These are phyloP conservation scores for Notothenia rossii DNA, from an alignment of 2,113 vertebrate genomes.

Conservation along the genomic window DNA sequence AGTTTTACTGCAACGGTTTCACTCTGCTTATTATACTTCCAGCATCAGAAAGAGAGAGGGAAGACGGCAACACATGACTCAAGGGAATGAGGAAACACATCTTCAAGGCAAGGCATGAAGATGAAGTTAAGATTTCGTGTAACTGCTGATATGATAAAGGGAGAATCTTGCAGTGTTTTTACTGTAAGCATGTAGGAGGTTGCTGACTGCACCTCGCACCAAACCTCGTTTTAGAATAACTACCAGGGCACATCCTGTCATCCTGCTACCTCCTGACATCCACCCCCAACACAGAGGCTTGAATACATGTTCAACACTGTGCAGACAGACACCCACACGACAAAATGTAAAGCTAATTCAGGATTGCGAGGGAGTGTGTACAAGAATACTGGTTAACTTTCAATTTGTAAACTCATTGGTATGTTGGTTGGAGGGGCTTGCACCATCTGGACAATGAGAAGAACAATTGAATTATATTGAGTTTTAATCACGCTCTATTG, in stretches of 20 bases:
- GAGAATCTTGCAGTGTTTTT: slow-evolving; percentile 27
- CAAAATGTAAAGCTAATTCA: slow-evolving; percentile 22
- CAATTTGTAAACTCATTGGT: slow-evolving; percentile 12
- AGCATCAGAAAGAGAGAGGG: slow-evolving; percentile 12
- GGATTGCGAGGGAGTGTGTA: neutral
- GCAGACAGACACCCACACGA: slow-evolving; percentile 17
- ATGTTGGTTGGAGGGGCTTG: neutral
- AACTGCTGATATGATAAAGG: slow-evolving; percentile 13
- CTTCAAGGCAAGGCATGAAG: neutral
- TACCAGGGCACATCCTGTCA: slow-evolving; percentile 11
- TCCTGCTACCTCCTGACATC: slow-evolving; percentile 25
- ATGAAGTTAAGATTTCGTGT: slow-evolving; percentile 36
- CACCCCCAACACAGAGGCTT: slow-evolving; percentile 5
- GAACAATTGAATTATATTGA: slow-evolving; percentile 36
- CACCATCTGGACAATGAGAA: neutral
- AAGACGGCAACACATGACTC: slow-evolving; percentile 2
- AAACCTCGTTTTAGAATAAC: slow-evolving; percentile 28
- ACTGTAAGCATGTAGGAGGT: slow-evolving; percentile 16
- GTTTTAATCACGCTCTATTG: slow-evolving; percentile 38
- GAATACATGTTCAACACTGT: slow-evolving; percentile 31
- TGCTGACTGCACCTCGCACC: slow-evolving; percentile 8
- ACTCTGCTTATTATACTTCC: slow-evolving; percentile 24
- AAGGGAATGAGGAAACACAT: slow-evolving; percentile 44
- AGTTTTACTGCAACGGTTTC: slow-evolving; percentile 11
- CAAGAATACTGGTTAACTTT: neutral